Evolutionary conservation across 2,797 vertebrate species (phyloP).

Genomic region (Sebastes dallii): DNA sequence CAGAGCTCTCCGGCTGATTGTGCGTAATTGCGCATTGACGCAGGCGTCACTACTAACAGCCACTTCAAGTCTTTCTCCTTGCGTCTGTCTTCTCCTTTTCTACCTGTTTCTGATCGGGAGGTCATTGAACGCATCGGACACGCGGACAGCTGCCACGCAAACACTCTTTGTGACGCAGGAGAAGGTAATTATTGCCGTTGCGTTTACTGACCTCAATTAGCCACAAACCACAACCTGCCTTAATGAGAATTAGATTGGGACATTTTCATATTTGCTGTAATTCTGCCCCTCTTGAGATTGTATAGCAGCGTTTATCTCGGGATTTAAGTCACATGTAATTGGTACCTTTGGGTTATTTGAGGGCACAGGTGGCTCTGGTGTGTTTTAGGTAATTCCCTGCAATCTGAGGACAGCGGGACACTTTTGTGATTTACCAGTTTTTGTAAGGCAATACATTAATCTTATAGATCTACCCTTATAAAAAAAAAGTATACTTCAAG

Average conservation of each 20-base stretch:
- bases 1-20: slow-evolving; percentile 91
- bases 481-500: no score
- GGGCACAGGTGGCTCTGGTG: slow-evolving; percentile 74
- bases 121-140: slow-evolving; percentile 86
- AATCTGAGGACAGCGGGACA: slow-evolving; percentile 25
- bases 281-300: slow-evolving; percentile 83
- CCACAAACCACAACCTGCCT: slow-evolving; percentile 55
- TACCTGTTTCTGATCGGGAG: slow-evolving; percentile 89
- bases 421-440: slow-evolving; percentile 3
- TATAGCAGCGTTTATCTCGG: slow-evolving; percentile 86
- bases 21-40: slow-evolving; percentile 89
- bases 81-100: slow-evolving; percentile 78
- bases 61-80: slow-evolving; percentile 84
- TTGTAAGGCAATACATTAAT: slow-evolving; percentile 4
- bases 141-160: slow-evolving; percentile 86
- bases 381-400: slow-evolving; percentile 36
- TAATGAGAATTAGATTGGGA: slow-evolving; percentile 90
- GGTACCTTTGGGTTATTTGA: slow-evolving; percentile 68
- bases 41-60: slow-evolving; percentile 89
- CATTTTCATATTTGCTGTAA: slow-evolving; percentile 90
- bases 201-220: slow-evolving; percentile 55
- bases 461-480: not conserved
- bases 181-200: slow-evolving; percentile 46
- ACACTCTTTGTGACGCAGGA: slow-evolving; percentile 62
- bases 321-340: slow-evolving; percentile 88